Evolutionary conservation across 30 jellyfish, hydroid and myxozoan species (phyloP).

Genomic region (Catostylus mosaicus): DNA sequence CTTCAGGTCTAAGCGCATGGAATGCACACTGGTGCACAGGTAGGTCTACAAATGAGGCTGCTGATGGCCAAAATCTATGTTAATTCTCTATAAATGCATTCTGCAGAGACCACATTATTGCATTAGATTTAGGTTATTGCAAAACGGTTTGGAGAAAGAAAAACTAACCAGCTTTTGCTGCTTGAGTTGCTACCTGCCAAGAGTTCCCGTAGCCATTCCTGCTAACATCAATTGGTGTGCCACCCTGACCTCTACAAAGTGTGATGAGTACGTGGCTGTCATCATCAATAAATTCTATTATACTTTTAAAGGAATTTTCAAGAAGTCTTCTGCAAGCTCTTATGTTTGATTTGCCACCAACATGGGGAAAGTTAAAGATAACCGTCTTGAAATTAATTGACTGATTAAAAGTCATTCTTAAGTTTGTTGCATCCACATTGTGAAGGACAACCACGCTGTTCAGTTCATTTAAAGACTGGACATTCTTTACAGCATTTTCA

Average conservation of each 20-base stretch:
- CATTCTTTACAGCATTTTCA: constrained; percentile 45
- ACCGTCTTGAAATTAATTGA: constrained; percentile 34
- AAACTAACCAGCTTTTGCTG: constrained; percentile 80
- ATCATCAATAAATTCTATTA: constrained; percentile 34
- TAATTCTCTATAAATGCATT: no score
- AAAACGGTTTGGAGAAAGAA: no score
- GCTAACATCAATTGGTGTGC: constrained; percentile 82
- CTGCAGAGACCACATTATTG: no score
- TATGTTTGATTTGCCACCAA: constrained; percentile 94
- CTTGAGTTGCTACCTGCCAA: constrained; percentile 91
- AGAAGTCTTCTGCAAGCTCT: constrained; percentile 73
- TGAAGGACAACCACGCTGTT: constrained; percentile 62
- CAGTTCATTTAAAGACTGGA: constrained; percentile 12
- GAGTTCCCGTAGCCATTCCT: constrained; percentile 81
- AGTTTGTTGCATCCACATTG: constrained; percentile 85
- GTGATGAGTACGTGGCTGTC: constrained; percentile 71
- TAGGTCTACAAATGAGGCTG: no score
- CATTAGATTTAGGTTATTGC: no score
- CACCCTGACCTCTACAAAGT: constrained; percentile 97
- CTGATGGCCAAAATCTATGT: no score
- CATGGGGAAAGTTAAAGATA: constrained; percentile 94
- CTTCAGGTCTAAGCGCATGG: no score
- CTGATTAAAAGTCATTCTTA: constrained; percentile 20
- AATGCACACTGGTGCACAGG: no score
- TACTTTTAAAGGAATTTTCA: constrained; percentile 69